Percentiles rank a stretch among this genome's conserved stretches.
Evolutionary conservation across 2,113 vertebrate genomes (phyloP).

Genomic region (Xenus cinereus): DNA sequence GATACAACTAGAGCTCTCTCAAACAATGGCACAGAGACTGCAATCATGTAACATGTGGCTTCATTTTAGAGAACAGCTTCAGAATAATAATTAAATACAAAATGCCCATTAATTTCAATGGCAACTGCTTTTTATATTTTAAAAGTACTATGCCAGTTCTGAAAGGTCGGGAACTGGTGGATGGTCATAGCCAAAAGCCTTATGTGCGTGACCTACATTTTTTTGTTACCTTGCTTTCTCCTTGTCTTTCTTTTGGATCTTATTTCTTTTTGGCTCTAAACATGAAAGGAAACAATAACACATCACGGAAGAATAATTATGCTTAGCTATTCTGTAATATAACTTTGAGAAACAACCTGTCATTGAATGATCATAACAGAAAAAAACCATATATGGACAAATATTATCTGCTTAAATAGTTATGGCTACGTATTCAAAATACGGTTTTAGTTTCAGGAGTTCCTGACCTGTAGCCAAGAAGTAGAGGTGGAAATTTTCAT

Average conservation of each 20-base stretch:
- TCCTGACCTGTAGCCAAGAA: neutral
- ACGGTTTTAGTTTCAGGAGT: neutral
- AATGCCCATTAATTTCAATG: neutral
- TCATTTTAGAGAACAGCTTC: neutral
- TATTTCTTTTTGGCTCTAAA: neutral
- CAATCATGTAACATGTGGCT: neutral
- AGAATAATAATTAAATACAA: neutral
- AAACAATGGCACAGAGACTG: neutral
- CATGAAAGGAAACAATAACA: neutral
- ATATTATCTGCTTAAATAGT: neutral
- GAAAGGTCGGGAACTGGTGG: neutral
- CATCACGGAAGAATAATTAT: neutral
- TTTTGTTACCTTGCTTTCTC: neutral
- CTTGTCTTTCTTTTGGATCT: neutral
- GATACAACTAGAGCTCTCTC: neutral
- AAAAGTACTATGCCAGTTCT: neutral
- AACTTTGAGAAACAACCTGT: neutral
- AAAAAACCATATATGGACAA: neutral
- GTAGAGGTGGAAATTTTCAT: neutral
- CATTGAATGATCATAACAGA: neutral
- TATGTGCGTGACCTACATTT: neutral
- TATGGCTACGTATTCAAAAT: neutral
- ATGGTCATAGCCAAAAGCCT: neutral
- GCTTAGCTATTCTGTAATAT: neutral
- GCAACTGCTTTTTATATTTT: neutral